phyloP scores from a whole-genome alignment of 1,140 invertebrate genomes.

The Apis cerana region DNA sequence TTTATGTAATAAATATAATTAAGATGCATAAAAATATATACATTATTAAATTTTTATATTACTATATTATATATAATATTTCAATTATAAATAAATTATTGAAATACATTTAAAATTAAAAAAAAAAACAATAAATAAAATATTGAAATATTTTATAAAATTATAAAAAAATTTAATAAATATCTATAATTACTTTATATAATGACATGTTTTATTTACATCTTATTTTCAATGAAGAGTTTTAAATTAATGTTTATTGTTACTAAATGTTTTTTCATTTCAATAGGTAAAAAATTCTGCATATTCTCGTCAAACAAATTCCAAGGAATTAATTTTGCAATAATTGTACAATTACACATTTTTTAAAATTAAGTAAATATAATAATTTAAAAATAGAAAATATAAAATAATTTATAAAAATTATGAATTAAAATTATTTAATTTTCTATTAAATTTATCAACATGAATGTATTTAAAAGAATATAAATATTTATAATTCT shows the following conservation, averaged over 20 bases:
- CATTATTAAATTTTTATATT: background rate
- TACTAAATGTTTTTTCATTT: constrained; percentile 70
- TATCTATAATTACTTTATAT: background rate
- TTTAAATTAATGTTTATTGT: constrained; percentile 53
- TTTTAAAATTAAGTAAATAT: constrained; percentile 43
- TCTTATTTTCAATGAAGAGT: constrained; percentile 45
- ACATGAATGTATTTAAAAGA: background rate
- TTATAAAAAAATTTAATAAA: background rate
- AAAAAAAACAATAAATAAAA: background rate
- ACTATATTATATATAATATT: background rate
- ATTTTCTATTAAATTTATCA: background rate
- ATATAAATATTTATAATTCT: background rate
- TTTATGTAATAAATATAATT: constrained; percentile 27
- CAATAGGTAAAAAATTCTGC: constrained; percentile 60
- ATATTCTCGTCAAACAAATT: constrained; percentile 64
- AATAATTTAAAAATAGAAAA: constrained; percentile 24
- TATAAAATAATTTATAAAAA: background rate
- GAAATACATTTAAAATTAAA: background rate
- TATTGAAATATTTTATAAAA: background rate
- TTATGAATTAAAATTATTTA: constrained; percentile 47
- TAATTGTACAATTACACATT: constrained; percentile 47
- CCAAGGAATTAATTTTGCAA: constrained; percentile 66
- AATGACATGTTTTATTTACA: constrained; percentile 58
- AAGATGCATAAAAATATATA: constrained; percentile 12
- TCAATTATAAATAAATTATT: background rate